Conservation (phyloP, 2,113 vertebrate species). For the Drymodes brunneopygia region DNA sequence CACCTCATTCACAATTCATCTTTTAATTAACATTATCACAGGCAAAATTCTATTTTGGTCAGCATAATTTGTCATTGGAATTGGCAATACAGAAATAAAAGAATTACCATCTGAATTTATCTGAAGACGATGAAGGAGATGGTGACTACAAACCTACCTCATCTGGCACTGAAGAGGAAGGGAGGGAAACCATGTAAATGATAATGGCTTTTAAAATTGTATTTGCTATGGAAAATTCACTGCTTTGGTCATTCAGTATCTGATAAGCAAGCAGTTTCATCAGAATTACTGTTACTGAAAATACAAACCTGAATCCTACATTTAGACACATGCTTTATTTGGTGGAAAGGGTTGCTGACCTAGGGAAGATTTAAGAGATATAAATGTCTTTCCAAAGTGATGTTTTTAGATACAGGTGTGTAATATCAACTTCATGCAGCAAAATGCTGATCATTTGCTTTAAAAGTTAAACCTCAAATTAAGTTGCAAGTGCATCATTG, state of each 20-base stretch:
- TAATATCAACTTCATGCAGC: neutral
- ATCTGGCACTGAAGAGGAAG: neutral
- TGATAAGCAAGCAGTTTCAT: slow-evolving; percentile 9
- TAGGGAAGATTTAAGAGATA: neutral
- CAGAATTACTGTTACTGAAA: slow-evolving; percentile 11
- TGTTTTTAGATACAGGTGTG: neutral
- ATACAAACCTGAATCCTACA: neutral
- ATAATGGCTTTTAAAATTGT: neutral
- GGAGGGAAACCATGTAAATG: neutral
- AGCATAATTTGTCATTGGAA: slow-evolving; percentile 48
- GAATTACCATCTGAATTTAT: slow-evolving; percentile 52
- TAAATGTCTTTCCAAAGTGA: neutral
- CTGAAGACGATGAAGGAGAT: neutral
- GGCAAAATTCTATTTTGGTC: slow-evolving; percentile 59
- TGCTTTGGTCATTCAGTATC: neutral
- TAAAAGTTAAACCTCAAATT: neutral
- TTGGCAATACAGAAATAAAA: slow-evolving; percentile 53
- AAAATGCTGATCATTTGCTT: neutral
- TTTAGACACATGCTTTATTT: neutral
- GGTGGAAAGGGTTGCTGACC: neutral
- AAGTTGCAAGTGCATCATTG: neutral
- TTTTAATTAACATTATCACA: slow-evolving; percentile 64
- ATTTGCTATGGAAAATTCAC: slow-evolving; percentile 22
- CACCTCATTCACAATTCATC: slow-evolving; percentile 66
- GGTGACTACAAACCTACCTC: slow-evolving; percentile 10